Conservation (phyloP, 2,888 invertebrate genomes). For the Prosopocoilus inquinatus region DNA sequence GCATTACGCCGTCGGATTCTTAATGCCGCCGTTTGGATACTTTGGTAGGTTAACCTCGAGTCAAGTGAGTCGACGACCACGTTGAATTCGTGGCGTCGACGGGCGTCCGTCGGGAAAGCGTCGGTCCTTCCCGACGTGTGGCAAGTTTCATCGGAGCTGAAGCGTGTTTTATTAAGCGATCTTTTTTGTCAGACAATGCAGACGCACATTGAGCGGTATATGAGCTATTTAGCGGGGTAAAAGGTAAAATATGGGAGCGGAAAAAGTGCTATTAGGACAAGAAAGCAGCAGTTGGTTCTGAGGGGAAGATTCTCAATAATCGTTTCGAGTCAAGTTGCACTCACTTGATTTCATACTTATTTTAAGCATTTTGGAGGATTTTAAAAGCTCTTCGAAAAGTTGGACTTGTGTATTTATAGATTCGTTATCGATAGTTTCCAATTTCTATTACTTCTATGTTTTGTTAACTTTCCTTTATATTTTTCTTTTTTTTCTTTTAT, state of each 20-base stretch:
- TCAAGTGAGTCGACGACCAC: neutral
- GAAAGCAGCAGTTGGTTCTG: conserved; percentile 41
- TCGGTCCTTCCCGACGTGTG: neutral
- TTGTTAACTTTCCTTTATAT: too few species aligned
- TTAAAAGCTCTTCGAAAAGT: neutral
- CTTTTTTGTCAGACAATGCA: conserved; percentile 38
- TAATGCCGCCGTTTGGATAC: conserved; percentile 12
- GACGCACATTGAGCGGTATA: conserved; percentile 28
- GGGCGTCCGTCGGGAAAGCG: neutral
- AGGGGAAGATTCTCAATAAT: conserved; percentile 19
- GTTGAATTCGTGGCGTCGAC: neutral
- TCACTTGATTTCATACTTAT: conserved; percentile 4
- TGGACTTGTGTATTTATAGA: too few species aligned
- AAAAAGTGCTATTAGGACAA: conserved; percentile 38
- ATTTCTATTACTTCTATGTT: too few species aligned
- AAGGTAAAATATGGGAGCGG: conserved; percentile 30
- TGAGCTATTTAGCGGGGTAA: conserved; percentile 38
- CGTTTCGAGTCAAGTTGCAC: neutral
- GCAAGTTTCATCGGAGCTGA: conserved; percentile 16
- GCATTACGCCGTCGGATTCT: conserved; percentile 7
- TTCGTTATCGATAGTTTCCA: too few species aligned
- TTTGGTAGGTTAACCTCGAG: conserved; percentile 1
- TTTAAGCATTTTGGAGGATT: conserved; percentile 1
- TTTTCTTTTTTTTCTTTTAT: too few species aligned
- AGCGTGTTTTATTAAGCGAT: conserved; percentile 41